Conservation (phyloP, 2,797 vertebrate species). For the Micropoecilia bifurca region DNA sequence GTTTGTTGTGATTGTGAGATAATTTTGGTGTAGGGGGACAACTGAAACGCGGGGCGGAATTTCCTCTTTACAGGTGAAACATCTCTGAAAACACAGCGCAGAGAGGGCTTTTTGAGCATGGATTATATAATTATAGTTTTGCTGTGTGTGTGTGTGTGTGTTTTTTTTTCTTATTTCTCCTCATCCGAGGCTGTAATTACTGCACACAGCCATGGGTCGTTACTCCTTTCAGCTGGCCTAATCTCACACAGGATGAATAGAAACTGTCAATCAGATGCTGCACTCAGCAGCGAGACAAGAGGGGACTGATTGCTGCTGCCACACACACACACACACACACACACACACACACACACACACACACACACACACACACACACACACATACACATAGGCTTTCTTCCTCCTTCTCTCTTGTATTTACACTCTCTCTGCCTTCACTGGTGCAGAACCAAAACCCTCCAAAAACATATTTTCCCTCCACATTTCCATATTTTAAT, state of each 20-base stretch:
- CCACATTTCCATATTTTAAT: conserved; percentile 6
- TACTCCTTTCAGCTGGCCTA: conserved; percentile 80
- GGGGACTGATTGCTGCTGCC: conserved; percentile 79
- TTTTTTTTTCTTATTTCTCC: conserved; percentile 62
- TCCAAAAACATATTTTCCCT: conserved; percentile 30
- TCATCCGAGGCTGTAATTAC: conserved; percentile 76
- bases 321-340: conserved; percentile 25
- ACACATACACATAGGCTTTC: conserved; percentile 25
- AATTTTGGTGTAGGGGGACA: conserved; percentile 47
- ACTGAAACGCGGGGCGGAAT: conserved; percentile 49
- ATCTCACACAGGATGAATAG: conserved; percentile 81
- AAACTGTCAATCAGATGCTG: conserved; percentile 80
- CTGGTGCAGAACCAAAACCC: conserved; percentile 37
- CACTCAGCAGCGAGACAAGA: conserved; percentile 80
- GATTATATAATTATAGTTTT: conserved; percentile 85
- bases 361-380: conserved; percentile 33
- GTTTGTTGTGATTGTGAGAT: conserved; percentile 75
- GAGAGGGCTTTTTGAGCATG: conserved; percentile 42
- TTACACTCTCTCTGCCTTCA: conserved; percentile 30
- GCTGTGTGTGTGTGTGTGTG: conserved; percentile 46
- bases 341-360: conserved; percentile 26
- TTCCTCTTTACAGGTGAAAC: conserved; percentile 67
- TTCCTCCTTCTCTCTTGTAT: conserved; percentile 28
- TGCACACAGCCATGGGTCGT: conserved; percentile 73
- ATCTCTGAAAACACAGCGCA: conserved; percentile 52